Base-by-base conservation (phyloP, 2,888 invertebrate genomes). In the Ichneumon xanthorius region DNA sequence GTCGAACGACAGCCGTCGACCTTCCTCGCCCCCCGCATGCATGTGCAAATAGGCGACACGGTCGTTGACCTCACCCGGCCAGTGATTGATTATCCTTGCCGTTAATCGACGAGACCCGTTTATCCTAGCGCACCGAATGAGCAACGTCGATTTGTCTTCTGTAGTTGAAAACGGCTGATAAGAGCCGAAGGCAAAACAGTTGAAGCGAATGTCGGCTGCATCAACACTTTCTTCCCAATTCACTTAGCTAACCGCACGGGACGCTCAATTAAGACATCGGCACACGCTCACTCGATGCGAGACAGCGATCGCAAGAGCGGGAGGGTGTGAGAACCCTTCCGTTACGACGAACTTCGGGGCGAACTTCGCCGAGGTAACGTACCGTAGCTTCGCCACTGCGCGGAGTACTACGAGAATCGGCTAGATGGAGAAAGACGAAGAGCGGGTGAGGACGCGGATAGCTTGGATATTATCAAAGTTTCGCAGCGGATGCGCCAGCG, bases 401-500 rank as follows among this genome's bases (percentile, higher is more conserved):
- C 0, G 45, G 16, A 89, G 86, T 26, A 71, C 19, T 70, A 19
- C 37, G 55, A 40, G 16, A 55, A 53, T 63, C 11, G 48, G 33
- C n/a, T 1, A n/a, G 40, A 16, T 22, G 65, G 65, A 33, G 30
- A 65, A 37, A n/a, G 65, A 30, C 19, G 53, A 53, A 55, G 53
- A 26, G 37, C 53, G 40, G 67, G 7, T 40, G 11, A 7, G 77
- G 67, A 67, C 16, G 22, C 9, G 26, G 30, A 71, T 19, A 45
- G 77, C 73, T 61, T 86, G 87, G 89, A 91, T 92, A 91, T 91
- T 91, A 92, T 92, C 89, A 91, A 92, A 91, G 90, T 92, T 92
- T 91, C 86, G 84, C 82, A 72, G 75, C 75, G 40, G 50, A 65
- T 48, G 75, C 45, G 9, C 45, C 50, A 45, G 26, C 22, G 55